Percentiles rank a stretch among this genome's conserved stretches.
phyloP scores from a whole-genome alignment of 2,113 vertebrate species.

The Vombatus ursinus region DNA sequence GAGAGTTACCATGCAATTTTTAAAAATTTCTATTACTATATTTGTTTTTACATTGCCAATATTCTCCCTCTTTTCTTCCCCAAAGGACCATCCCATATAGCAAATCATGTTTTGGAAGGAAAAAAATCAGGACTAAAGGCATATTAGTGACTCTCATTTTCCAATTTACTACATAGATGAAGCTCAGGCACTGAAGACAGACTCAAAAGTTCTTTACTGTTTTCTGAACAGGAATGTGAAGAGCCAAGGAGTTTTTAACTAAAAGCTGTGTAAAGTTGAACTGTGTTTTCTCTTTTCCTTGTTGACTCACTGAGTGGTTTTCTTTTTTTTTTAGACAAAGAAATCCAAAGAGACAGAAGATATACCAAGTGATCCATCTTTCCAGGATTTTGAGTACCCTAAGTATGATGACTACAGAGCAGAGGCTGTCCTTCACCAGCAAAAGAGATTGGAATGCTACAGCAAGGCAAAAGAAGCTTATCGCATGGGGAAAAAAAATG shows the following conservation, averaged over 20 bases:
- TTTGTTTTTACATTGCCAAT: background rate
- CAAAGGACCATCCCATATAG: background rate
- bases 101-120: background rate
- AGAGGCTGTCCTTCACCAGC: slow-evolving; percentile 92
- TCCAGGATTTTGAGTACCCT: slow-evolving; percentile 93
- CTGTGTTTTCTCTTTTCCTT: background rate
- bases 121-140: background rate
- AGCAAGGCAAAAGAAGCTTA: slow-evolving; percentile 93
- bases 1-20: background rate
- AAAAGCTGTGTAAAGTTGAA: slow-evolving; percentile 13
- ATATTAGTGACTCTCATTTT: background rate
- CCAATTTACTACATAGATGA: background rate
- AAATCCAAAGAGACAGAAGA: slow-evolving; percentile 84
- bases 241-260: slow-evolving; percentile 10
- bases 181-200: background rate
- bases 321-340: slow-evolving; percentile 75
- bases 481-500: slow-evolving; percentile 91
- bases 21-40: background rate
- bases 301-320: slow-evolving; percentile 36
- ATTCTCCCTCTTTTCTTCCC: background rate
- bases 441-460: slow-evolving; percentile 90
- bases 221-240: slow-evolving; percentile 36
- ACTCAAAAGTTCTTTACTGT: background rate
- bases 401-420: slow-evolving; percentile 94
- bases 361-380: slow-evolving; percentile 72